These are phyloP conservation scores for Oostethus manadensis DNA, from an alignment of 2,113 vertebrate species.

Conservation along the genomic window DNA sequence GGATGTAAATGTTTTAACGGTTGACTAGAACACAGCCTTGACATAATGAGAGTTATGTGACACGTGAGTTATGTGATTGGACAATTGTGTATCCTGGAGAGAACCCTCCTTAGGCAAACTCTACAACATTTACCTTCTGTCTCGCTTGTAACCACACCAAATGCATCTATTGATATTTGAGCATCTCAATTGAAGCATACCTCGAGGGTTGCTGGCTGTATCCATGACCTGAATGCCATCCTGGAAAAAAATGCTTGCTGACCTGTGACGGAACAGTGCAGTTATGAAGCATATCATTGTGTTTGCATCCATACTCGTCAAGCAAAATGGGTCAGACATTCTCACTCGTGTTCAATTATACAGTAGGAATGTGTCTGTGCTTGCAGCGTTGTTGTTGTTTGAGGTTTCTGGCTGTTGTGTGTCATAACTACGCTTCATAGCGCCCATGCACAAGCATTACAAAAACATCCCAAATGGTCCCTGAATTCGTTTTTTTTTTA, in stretches of 20 bases:
- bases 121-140: constrained; percentile 20
- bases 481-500: neutral
- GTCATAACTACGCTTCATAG: neutral
- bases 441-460: neutral
- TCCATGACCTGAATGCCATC: constrained; percentile 22
- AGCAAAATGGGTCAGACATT: constrained; percentile 60
- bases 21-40: neutral
- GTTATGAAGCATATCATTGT: constrained; percentile 51
- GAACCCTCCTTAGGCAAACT: constrained; percentile 57
- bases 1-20: no score
- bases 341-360: constrained; percentile 17
- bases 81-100: constrained; percentile 11
- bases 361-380: constrained; percentile 16
- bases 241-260: constrained; percentile 48
- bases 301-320: constrained; percentile 34
- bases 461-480: neutral
- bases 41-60: neutral
- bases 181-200: no score
- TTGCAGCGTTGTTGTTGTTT: neutral
- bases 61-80: neutral
- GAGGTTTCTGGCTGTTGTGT: neutral
- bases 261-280: constrained; percentile 52
- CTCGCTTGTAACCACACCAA: neutral
- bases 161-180: neutral
- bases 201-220: neutral